Evolutionary conservation across 2,113 vertebrate species (phyloP), one percentile per base, ranked within the genome.

Genomic region (Strigops habroptila): DNA sequence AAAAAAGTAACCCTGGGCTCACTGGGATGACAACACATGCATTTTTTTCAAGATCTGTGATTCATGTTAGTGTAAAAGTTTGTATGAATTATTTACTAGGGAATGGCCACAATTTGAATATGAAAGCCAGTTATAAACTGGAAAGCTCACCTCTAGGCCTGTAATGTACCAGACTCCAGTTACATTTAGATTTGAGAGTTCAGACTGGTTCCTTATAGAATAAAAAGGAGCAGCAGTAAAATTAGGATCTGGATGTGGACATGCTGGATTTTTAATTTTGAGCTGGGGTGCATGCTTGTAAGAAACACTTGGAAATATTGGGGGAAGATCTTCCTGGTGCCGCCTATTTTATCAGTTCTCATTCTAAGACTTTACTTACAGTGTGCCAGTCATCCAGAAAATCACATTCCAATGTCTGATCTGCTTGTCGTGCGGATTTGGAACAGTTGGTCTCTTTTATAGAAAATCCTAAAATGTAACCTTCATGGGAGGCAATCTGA

Each of bases 371-470:
- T 79, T 79, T 81, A 95, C 95, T 97, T 95, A 97, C 96, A 67
- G 90, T 39, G 0, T 94, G 51, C 82, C 77, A 81, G 48, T 88
- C 75, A 39, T 91, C 67, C 43, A 93, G 93, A 90, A 96, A 95
- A 81, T 96, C 88, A 79, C 96, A 97, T 51, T 94, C 86, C 60
- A 77, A 1, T 59, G 31, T 41, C 30, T 85, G 64, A n/a, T 88
- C 48, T 86, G 19, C 30, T 86, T 77, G 18, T 51, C 69, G 31
- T 57, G 14, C 4, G 4, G 60, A 41, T 86, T 83, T 94, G 48
- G 94, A 90, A 10, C 95, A 95, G 39, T 75, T 92, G 49, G 88
- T 92, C 91, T 97, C 95, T 57, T 84, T 97, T 92, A 97, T 87
- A 62, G 86, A 94, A 86, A 97, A 97, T 93, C 68, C 91, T 64